phyloP scores from a whole-genome alignment of 2,888 invertebrate genomes.

The Formica aserva region DNA sequence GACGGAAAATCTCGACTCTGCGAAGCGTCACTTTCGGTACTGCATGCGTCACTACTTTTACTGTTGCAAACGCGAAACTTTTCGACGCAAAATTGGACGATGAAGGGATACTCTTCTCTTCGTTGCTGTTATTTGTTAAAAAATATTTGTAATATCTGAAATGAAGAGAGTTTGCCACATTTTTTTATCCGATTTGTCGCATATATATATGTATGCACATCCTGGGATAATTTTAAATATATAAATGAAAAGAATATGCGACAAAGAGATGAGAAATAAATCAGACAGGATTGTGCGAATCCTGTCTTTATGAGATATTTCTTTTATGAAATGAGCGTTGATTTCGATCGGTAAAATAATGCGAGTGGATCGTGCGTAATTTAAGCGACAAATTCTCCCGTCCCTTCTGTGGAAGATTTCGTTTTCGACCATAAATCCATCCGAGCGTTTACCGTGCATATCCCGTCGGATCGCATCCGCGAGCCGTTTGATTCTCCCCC shows the following conservation, averaged over 20 bases:
- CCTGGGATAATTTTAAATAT: background rate
- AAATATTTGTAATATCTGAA: background rate
- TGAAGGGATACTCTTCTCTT: background rate
- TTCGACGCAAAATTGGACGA: slow-evolving; percentile 9
- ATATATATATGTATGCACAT: background rate
- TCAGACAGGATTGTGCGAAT: background rate
- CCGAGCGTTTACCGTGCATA: slow-evolving; percentile 25
- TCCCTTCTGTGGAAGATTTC: slow-evolving; percentile 20
- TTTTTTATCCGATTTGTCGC: background rate
- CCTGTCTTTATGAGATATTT: background rate
- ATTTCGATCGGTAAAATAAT: slow-evolving; percentile 17
- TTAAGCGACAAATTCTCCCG: slow-evolving; percentile 10
- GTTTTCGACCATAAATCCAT: slow-evolving; percentile 42
- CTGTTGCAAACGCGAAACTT: background rate
- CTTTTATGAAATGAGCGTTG: background rate
- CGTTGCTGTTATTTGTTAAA: background rate
- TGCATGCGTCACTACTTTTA: background rate
- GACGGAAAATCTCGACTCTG: background rate
- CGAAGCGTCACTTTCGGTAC: background rate
- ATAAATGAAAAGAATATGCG: background rate
- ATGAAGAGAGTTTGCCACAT: background rate
- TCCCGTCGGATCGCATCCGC: slow-evolving; percentile 37
- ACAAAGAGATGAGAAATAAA: background rate
- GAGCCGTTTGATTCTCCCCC: slow-evolving; percentile 37
- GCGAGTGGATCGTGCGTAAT: background rate